Evolutionary conservation across 2,888 invertebrate species (phyloP), one percentile per base, ranked within the genome.

Genomic region (Chrysina gloriosa): DNA sequence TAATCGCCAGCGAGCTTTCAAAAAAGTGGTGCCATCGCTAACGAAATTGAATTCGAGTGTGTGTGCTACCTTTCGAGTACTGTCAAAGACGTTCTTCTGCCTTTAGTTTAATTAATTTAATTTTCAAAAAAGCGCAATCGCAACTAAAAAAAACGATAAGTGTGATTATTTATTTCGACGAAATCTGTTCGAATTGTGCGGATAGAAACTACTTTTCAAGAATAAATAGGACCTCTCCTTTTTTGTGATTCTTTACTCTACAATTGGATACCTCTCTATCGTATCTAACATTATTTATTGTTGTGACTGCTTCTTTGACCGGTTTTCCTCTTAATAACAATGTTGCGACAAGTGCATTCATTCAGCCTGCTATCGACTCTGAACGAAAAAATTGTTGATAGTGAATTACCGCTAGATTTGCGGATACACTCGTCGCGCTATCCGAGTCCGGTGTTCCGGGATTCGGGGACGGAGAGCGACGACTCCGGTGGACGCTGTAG

Each of bases 391-490:
- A 27, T 58, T 52, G 31, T 52, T 58, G 58, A 58, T 6, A 65
- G 34, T 74, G 89, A 89, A 69, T 82, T 82, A 70, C 95, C 95
- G 11, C 82, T 95, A 82, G 95, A 95, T 85, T 85, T 95, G 80
- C 91, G 93, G 75, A 89, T 85, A 84, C 87, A 79, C 84, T 85
- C 81, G 77, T 86, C 80, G 80, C 84, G 75, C 82, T 84, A 81
- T 81, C 39, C 39, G 25, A 86, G 80, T 85, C 63, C 63, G 21
- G 77, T 72, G 67, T 78, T 77, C 64, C 77, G 82, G 84, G 83
- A 70, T 64, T 92, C 92, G 75, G 92, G 92, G 52, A 89, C 90
- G 50, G 92, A 92, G 79, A 92, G 93, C 69, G 94, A 94, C 75
- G 94, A 94, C 83, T 92, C 93, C 70, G 92, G 91, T 77, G 90